phyloP scores from a whole-genome alignment of 2,888 invertebrate genomes.

The Entomobrya proxima region DNA sequence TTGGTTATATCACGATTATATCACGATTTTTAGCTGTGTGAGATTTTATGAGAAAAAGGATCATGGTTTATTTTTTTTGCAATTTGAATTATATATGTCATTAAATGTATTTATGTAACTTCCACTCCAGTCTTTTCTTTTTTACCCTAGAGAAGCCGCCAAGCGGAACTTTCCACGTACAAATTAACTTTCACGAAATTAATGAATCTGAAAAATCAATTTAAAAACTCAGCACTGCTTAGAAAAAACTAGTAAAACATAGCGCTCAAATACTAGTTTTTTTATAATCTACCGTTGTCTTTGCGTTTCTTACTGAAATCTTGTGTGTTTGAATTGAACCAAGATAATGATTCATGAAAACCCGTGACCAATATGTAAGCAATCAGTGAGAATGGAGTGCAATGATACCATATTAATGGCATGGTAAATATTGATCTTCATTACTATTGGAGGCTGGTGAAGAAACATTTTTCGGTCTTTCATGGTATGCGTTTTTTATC shows the following conservation, averaged over 20 bases:
- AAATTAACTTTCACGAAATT: conserved; percentile 3
- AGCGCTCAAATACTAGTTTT: too few relatives aligned
- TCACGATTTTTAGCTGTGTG: too few relatives aligned
- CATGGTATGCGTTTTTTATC: conserved; percentile 21
- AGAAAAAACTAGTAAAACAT: conserved; percentile 9
- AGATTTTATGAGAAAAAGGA: too few relatives aligned
- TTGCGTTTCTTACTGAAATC: too few relatives aligned
- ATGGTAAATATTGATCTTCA: background rate
- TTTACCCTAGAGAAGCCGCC: background rate
- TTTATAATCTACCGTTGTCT: too few relatives aligned
- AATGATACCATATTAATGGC: background rate
- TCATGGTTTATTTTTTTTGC: too few relatives aligned
- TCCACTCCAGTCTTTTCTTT: background rate
- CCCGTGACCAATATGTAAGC: too few relatives aligned
- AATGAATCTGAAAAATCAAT: conserved; percentile 55
- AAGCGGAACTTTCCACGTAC: background rate
- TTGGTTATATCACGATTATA: too few relatives aligned
- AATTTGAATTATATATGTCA: too few relatives aligned
- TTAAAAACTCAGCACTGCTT: conserved; percentile 33
- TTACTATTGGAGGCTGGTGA: background rate
- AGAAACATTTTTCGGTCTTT: background rate
- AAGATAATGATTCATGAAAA: conserved; percentile 29
- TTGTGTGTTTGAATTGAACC: conserved; percentile 40
- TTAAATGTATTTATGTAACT: too few relatives aligned
- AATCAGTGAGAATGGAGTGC: too few relatives aligned